phyloP scores from a whole-genome alignment of 2,113 vertebrate species.

The Leptosomus discolor region DNA sequence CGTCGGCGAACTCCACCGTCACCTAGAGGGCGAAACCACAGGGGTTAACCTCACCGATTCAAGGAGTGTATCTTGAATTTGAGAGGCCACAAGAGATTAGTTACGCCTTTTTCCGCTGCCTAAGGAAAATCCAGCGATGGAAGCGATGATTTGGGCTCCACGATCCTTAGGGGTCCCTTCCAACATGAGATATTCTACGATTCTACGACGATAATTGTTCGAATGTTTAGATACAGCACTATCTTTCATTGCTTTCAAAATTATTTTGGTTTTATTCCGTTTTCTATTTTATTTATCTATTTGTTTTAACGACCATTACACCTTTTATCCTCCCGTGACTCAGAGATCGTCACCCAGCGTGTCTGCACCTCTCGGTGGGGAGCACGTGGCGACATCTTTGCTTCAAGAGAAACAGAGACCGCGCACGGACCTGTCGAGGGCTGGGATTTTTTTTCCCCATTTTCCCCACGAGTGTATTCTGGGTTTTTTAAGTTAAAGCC shows the following conservation, averaged over 20 bases:
- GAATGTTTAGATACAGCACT: background rate
- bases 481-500: background rate
- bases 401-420: background rate
- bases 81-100: no score
- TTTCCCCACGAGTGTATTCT: background rate
- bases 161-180: background rate
- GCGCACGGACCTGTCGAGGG: background rate
- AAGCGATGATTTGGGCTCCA: no score
- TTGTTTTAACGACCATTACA: background rate
- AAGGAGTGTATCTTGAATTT: no score
- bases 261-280: rapidly evolving
- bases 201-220: background rate
- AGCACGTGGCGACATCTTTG: background rate
- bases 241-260: background rate
- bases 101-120: rapidly evolving
- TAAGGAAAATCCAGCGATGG: rapidly evolving
- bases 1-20: slow-evolving; percentile 95
- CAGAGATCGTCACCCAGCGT: background rate
- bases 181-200: no score
- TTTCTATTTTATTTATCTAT: background rate
- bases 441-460: background rate
- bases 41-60: background rate
- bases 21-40: slow-evolving; percentile 72
- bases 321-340: background rate
- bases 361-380: rapidly evolving